A percentile compares a stretch with the other conserved stretches of the same genome.
Conservation (phyloP, 2,113 vertebrate species). For the Perca flavescens region DNA sequence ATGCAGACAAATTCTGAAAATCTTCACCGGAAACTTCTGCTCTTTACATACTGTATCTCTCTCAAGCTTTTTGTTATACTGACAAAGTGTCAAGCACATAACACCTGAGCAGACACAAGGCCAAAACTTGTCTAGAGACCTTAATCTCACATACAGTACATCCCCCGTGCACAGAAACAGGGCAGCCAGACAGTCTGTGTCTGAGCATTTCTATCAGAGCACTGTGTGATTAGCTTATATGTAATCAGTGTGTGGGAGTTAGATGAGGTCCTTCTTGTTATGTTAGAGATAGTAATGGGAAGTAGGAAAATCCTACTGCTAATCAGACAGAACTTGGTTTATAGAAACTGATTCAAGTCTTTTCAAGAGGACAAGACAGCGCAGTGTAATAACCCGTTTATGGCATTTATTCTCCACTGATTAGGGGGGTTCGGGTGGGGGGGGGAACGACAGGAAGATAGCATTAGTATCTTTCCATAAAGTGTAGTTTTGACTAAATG, state of each 20-base stretch:
- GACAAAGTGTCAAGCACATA: neutral
- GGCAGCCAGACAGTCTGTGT: neutral
- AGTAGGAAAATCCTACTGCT: neutral
- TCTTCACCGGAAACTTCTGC: neutral
- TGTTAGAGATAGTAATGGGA: neutral
- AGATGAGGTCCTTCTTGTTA: neutral
- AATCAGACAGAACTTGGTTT: neutral
- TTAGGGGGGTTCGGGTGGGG: no score
- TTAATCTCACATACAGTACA: conserved; percentile 1
- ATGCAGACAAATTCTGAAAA: neutral
- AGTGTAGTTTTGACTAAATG: neutral
- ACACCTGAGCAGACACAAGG: neutral
- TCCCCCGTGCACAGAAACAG: conserved; percentile 2
- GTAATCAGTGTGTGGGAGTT: conserved; percentile 38
- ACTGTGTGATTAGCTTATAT: conserved; percentile 4
- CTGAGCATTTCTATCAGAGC: conserved; percentile 6
- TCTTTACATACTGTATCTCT: neutral
- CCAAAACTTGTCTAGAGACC: neutral
- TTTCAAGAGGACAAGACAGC: neutral
- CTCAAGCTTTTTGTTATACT: neutral
- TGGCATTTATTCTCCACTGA: neutral
- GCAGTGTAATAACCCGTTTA: neutral
- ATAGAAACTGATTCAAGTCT: neutral
- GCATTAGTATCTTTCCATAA: no score
- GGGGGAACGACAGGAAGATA: no score